phyloP scores from a whole-genome alignment of 2,797 vertebrate genomes.

The Gymnothorax reevesii region DNA sequence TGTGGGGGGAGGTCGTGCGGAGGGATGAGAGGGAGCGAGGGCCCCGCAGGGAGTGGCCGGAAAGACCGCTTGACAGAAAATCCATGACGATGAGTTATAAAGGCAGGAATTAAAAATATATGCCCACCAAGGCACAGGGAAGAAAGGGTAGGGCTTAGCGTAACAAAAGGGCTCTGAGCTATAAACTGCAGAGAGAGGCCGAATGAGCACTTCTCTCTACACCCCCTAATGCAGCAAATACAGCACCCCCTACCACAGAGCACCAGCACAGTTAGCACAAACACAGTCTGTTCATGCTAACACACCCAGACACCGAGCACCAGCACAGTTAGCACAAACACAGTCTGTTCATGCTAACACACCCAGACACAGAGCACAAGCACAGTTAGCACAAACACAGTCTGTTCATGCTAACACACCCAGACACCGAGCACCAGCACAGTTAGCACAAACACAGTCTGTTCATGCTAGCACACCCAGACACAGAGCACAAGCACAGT shows the following conservation, averaged over 20 bases:
- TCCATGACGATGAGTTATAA: constrained; percentile 28
- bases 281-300: neutral
- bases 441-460: neutral
- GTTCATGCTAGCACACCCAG: neutral
- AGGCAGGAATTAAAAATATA: constrained; percentile 38
- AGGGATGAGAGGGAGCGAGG: neutral
- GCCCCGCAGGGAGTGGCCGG: neutral
- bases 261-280: neutral
- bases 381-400: neutral
- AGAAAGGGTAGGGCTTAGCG: neutral
- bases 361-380: neutral
- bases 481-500: neutral
- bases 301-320: neutral
- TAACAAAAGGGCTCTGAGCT: constrained; percentile 12
- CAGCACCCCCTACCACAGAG: neutral
- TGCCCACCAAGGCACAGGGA: constrained; percentile 10
- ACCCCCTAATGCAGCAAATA: neutral
- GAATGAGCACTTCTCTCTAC: too few species aligned
- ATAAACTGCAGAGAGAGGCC: too few species aligned
- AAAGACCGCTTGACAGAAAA: constrained; percentile 4
- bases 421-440: neutral
- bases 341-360: too few species aligned
- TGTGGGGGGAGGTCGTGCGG: neutral
- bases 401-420: neutral
- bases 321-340: neutral